Evolutionary conservation across 92 coral and sea anemone genomes (phyloP), one percentile per base, ranked within the genome.

Genomic region (Parazoanthus darwini): DNA sequence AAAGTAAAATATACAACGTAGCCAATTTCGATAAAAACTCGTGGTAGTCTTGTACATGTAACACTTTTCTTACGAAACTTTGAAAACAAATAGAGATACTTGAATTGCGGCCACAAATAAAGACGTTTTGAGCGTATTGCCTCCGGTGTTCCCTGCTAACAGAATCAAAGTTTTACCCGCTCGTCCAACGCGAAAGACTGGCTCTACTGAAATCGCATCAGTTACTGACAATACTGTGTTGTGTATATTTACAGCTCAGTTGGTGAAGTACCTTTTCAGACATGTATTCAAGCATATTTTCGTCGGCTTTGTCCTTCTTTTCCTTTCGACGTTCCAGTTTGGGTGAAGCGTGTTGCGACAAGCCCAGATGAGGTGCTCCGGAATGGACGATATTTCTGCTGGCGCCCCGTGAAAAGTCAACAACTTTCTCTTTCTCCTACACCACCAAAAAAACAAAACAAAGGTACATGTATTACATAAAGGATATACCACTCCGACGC

Each of bases 221-320:
- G 51, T 48, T 48, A 71, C 2, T 71, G 39, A 71, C n/a, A 33
- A 75, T 75, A 11, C 48, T 36, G 13, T 18, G n/a, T 1, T 18
- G 48, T 13, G 44, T 16, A 9, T 36, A 20, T 0, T 16, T 10
- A 36, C 14, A 2, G 39, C 11, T 29, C 70, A 51, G 22, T 26
- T 80, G n/a, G 56, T n/a, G 9, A 70, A 26, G 16, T 50, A 84
- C 87, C 86, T 94, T 91, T 85, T 88, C 84, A 63, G 86, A 88
- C 65, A 95, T 89, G 73, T 89, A 95, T 11, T 92, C 91, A 54
- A 89, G 89, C 98, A 95, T 95, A 22, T 86, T 91, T 81, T 90
- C 91, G 50, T 95, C 96, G 0, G 89, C 86, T 78, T 92, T 92
- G 37, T 94, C 94, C 43, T 89, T 95, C 85, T 86, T 74, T 46